phyloP scores from a whole-genome alignment of 2,888 invertebrate species.

The Lucinisca nassula region DNA sequence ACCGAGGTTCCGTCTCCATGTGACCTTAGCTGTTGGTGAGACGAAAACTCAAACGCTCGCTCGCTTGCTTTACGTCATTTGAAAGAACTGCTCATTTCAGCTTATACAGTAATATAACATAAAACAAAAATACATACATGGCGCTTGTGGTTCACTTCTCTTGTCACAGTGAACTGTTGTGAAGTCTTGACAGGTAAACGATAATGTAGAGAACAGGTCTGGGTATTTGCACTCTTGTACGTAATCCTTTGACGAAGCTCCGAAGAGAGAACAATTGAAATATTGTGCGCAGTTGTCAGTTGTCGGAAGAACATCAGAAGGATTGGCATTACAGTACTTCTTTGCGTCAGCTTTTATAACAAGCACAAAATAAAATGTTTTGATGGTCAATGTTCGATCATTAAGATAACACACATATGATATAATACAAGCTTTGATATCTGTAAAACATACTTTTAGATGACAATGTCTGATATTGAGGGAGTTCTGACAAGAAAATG shows the following conservation, averaged over 20 bases:
- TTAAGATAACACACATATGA: too few species aligned
- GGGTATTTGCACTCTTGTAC: constrained; percentile 69
- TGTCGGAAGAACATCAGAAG: constrained; percentile 46
- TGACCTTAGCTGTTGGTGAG: too few species aligned
- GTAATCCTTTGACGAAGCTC: constrained; percentile 21
- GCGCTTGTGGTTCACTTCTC: constrained; percentile 66
- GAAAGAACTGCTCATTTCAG: too few species aligned
- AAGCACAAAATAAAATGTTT: too few species aligned
- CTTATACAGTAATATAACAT: neutral
- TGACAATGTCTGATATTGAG: too few species aligned
- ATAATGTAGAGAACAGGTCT: constrained; percentile 68
- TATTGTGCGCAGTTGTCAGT: constrained; percentile 69
- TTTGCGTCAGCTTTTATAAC: constrained; percentile 64
- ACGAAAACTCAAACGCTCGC: too few species aligned
- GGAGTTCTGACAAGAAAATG: too few species aligned
- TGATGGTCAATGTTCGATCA: too few species aligned
- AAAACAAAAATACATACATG: constrained; percentile 60
- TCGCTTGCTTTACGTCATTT: too few species aligned
- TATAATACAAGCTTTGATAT: too few species aligned
- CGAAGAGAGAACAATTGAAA: constrained; percentile 63
- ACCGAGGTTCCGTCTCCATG: too few species aligned
- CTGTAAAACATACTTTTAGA: too few species aligned
- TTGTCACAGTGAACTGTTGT: constrained; percentile 64
- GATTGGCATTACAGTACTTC: constrained; percentile 66
- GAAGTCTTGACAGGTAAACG: constrained; percentile 64